Evolutionary conservation across 1,140 invertebrate species (phyloP), one percentile per base, ranked within the genome.

Genomic region (Lordiphosa clarofinis): DNA sequence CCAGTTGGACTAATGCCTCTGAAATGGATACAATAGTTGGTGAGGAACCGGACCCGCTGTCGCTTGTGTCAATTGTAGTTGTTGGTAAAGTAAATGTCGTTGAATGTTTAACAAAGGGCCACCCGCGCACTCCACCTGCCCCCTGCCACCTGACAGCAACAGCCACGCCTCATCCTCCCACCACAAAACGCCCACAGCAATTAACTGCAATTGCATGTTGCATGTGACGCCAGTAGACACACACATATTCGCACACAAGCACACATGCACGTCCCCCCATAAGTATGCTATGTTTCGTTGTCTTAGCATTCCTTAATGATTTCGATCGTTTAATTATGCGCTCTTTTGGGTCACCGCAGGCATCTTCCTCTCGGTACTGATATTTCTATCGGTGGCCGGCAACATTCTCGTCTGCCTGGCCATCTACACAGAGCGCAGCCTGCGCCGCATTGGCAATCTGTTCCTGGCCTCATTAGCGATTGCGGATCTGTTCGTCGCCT

Each of bases 401-500:
- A 99, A 99, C 90, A 93, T 98, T 24, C 91, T 99, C 58, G 97
- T 99, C 37, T 98, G 97, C 89, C 93, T 97, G 53, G 97, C 97
- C 36, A 98, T 99, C 68, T 98, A 97, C 90, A 98, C 96, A 9
- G 97, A 99, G 89, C 92, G 97, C 24, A 95, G 95, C 10, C 91
- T 99, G 50, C 93, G 97, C 78, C 92, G 96, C 78, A 96, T 98
- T 68, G 97, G 96, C 50, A 99, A 99, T 90, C 92, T 98, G 59
- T 99, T 99, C 90, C 92, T 99, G 72, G 97, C 97, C 13, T 98
- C 97, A 3, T 90, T 99, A 65, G 97, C 97, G 15, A 95, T 99
- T 58, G 97, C 97, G 42, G 98, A 99, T 90, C 94, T 99, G 66
- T 94, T 98, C 75, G 97, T 99, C 15, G 97, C 97, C 33, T 95